Conservation (phyloP, 2,113 vertebrate species). For the Hystrix brachyura region DNA sequence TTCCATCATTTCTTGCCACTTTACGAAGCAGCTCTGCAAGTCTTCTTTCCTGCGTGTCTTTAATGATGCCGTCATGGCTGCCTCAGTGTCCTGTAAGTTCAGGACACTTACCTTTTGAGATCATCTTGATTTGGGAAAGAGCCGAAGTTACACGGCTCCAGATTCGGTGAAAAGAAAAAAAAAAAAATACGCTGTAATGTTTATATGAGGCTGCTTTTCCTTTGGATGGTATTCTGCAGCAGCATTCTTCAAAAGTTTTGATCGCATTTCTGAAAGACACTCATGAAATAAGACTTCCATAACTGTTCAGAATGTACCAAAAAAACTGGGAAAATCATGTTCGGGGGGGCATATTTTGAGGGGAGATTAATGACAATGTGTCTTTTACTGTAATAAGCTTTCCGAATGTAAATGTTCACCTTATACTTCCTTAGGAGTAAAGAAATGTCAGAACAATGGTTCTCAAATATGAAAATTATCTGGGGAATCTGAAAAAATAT, state of each 20-base stretch:
- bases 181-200: neutral
- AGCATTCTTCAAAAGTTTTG: neutral
- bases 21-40: neutral
- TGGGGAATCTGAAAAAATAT: neutral
- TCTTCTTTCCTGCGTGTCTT: neutral
- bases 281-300: neutral
- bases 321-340: neutral
- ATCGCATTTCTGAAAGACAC: neutral
- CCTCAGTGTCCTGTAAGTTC: neutral
- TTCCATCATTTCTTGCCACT: neutral
- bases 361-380: neutral
- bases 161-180: neutral
- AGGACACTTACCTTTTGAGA: neutral
- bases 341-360: neutral
- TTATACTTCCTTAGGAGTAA: neutral
- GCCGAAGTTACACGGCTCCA: neutral
- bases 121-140: neutral
- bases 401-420: neutral
- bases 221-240: neutral
- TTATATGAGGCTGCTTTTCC: neutral
- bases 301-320: neutral
- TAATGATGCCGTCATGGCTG: neutral
- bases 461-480: neutral
- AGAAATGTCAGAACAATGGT: neutral
- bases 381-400: neutral